These are phyloP conservation scores for Lates calcarifer DNA, from an alignment of 2,113 vertebrate species.

Conservation along the genomic window DNA sequence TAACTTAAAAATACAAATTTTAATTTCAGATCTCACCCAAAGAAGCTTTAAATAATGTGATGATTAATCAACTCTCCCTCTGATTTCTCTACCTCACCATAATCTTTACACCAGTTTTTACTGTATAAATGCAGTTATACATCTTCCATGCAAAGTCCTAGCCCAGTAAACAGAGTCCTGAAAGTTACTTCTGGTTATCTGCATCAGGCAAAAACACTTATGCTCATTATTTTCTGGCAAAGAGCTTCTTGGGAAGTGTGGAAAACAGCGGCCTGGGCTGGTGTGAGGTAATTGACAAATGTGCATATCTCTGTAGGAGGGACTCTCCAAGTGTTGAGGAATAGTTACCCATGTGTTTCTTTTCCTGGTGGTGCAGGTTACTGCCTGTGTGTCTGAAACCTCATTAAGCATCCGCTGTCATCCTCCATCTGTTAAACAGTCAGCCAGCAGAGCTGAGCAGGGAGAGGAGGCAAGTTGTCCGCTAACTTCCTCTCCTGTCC, in stretches of 20 bases:
- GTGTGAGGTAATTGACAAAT: slow-evolving; percentile 74
- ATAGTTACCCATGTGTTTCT: slow-evolving; percentile 81
- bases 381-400: slow-evolving; percentile 78
- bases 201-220: slow-evolving; percentile 17
- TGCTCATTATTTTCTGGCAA: slow-evolving; percentile 29
- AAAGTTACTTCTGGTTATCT: slow-evolving; percentile 19
- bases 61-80: too few species aligned
- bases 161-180: neutral
- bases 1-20: too few species aligned
- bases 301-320: slow-evolving; percentile 64
- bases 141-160: too few species aligned
- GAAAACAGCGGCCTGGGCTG: slow-evolving; percentile 35
- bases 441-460: slow-evolving; percentile 66
- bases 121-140: neutral
- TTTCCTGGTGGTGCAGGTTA: slow-evolving; percentile 80
- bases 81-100: too few species aligned
- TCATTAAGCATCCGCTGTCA: slow-evolving; percentile 84
- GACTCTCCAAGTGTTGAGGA: slow-evolving; percentile 74
- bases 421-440: slow-evolving; percentile 84
- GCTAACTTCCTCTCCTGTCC: slow-evolving; percentile 45
- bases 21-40: too few species aligned
- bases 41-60: too few species aligned
- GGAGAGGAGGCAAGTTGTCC: slow-evolving; percentile 59
- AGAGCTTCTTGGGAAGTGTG: slow-evolving; percentile 20
- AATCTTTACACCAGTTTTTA: too few species aligned